Percentiles rank a stretch among this genome's conserved stretches.
These are phyloP conservation scores for Phaetusa simplex DNA, from an alignment of 2,113 vertebrate species.

Conservation along the genomic window DNA sequence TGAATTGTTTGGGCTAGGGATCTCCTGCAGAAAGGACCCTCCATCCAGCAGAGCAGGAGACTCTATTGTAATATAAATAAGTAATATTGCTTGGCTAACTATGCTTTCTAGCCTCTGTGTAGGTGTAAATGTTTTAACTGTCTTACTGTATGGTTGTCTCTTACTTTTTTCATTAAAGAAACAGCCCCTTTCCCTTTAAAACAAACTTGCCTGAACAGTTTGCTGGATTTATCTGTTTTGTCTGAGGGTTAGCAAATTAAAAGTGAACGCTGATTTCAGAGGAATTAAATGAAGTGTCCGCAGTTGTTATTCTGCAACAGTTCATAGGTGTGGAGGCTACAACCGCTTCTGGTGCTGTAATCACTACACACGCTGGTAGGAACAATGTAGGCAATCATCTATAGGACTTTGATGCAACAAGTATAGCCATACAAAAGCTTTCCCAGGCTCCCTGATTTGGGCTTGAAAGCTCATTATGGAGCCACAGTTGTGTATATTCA, in stretches of 20 bases:
- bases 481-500: background rate
- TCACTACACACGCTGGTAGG: too few relatives aligned
- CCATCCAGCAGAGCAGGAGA: background rate
- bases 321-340: background rate
- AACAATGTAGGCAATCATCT: background rate
- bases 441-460: conserved; percentile 15
- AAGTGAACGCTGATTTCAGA: background rate
- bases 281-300: background rate
- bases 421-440: background rate
- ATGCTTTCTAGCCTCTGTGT: background rate
- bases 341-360: background rate
- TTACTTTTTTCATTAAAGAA: background rate
- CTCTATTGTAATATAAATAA: background rate
- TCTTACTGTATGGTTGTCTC: background rate
- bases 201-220: background rate
- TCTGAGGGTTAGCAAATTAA: background rate
- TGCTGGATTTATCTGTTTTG: background rate
- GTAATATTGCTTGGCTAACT: background rate
- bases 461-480: background rate
- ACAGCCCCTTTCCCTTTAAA: background rate
- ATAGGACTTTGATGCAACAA: background rate
- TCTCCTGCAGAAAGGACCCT: background rate
- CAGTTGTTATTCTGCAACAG: background rate
- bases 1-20: background rate
- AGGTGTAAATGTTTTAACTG: background rate